Percentiles rank a stretch among this genome's conserved stretches.
phyloP scores from a whole-genome alignment of 2,888 invertebrate genomes.

The Tenthredo distinguenda region DNA sequence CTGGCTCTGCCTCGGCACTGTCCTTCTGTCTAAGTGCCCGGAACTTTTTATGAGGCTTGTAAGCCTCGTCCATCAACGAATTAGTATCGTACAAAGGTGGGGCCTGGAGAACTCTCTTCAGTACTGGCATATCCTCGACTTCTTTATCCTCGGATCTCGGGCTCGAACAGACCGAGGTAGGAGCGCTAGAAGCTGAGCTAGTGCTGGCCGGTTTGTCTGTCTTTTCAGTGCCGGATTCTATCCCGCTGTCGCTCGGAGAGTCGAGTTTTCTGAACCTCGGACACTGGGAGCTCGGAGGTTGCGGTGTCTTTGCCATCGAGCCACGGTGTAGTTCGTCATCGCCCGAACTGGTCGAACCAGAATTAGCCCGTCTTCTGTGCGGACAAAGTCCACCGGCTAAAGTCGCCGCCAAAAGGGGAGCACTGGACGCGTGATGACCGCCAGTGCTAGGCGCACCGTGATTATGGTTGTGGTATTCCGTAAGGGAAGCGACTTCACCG shows the following conservation, averaged over 20 bases:
- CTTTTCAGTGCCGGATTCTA: conserved; percentile 95
- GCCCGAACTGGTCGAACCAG: conserved; percentile 85
- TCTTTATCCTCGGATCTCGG: conserved; percentile 92
- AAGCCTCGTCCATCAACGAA: conserved; percentile 95
- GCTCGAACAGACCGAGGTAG: conserved; percentile 91
- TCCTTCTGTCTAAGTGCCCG: conserved; percentile 90
- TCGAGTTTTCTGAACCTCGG: conserved; percentile 91
- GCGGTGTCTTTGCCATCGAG: conserved; percentile 78
- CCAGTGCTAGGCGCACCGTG: conserved; percentile 62
- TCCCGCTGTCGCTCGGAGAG: conserved; percentile 95
- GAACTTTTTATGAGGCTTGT: conserved; percentile 97
- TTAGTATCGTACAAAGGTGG: conserved; percentile 95
- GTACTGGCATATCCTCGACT: conserved; percentile 93
- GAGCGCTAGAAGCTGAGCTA: conserved; percentile 83
- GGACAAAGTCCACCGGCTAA: conserved; percentile 88
- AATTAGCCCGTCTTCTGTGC: conserved; percentile 86
- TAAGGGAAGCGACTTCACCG: conserved; percentile 82
- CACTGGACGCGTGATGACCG: conserved; percentile 85
- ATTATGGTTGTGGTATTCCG: conserved; percentile 79
- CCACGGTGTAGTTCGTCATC: conserved; percentile 83
- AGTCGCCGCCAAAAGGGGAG: conserved; percentile 87
- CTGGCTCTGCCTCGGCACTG: conserved; percentile 88
- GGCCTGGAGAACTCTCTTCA: conserved; percentile 95
- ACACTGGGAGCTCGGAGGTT: conserved; percentile 73
- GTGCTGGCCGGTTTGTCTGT: conserved; percentile 84